Percentiles rank a stretch among this genome's conserved stretches.
These are phyloP conservation scores for Orestias chungarensis DNA, from an alignment of 2,797 vertebrate genomes.

Conservation along the genomic window DNA sequence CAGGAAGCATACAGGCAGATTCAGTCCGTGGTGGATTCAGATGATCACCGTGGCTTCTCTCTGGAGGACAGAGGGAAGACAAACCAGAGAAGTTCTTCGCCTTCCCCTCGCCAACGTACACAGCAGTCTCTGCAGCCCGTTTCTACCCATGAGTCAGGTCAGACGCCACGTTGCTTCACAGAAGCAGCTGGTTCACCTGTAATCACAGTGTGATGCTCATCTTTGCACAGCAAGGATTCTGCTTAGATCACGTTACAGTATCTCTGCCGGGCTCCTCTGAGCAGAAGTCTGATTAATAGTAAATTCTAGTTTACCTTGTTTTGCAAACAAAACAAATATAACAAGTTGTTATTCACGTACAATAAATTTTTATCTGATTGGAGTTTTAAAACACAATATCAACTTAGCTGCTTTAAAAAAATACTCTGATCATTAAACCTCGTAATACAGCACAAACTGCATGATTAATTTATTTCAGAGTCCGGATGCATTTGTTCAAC, in stretches of 20 bases:
- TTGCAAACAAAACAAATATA: no score
- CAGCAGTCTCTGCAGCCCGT: constrained; percentile 69
- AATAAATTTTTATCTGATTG: no score
- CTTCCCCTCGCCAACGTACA: constrained; percentile 57
- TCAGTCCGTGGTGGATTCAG: constrained; percentile 75
- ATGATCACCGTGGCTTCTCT: constrained; percentile 17
- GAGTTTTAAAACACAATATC: no score
- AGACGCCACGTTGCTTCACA: not conserved
- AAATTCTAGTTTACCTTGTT: no score
- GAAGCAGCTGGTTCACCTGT: not conserved
- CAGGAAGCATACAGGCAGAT: constrained; percentile 86
- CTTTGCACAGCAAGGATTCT: not conserved
- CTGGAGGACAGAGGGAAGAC: constrained; percentile 3
- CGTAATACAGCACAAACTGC: no score
- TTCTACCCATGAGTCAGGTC: constrained; percentile 85
- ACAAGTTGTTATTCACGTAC: no score
- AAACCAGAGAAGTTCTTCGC: constrained; percentile 42
- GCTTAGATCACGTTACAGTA: not conserved
- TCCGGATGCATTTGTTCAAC: not conserved
- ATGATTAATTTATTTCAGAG: not conserved
- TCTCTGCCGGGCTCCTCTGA: not conserved
- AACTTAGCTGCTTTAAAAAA: no score
- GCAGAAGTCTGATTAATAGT: no score
- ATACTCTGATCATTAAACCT: no score
- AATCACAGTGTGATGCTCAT: not conserved